Evolutionary conservation across 2,113 vertebrate species (phyloP).

Genomic region (Micronisus gabar): DNA sequence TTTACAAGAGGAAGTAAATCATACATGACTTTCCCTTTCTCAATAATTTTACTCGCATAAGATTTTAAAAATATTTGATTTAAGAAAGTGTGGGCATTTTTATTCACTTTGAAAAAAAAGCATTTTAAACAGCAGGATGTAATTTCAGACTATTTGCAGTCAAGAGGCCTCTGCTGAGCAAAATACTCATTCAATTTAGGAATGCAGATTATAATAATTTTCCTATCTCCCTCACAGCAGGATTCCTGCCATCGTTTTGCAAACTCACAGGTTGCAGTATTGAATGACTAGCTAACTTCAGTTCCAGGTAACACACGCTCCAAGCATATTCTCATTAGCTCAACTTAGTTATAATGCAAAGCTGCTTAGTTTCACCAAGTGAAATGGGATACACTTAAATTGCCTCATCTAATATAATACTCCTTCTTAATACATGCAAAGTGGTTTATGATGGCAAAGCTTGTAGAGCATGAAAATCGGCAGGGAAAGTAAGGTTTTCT

Average conservation of each 20-base stretch:
- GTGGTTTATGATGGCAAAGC: constrained; percentile 61
- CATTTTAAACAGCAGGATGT: constrained; percentile 68
- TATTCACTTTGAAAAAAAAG: not conserved
- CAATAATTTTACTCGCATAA: not conserved
- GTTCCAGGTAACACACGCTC: constrained; percentile 47
- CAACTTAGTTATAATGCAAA: constrained; percentile 63
- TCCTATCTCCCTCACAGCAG: constrained; percentile 70
- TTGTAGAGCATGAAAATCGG: constrained; percentile 52
- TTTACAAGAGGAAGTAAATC: not conserved
- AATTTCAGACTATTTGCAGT: constrained; percentile 73
- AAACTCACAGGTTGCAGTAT: constrained; percentile 50
- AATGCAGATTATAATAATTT: constrained; percentile 78
- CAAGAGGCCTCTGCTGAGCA: constrained; percentile 75
- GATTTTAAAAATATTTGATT: constrained; percentile 28
- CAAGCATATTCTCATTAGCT: constrained; percentile 48
- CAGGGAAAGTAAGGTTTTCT: constrained; percentile 28
- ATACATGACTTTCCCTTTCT: not conserved
- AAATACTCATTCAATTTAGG: constrained; percentile 72
- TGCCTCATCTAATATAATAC: constrained; percentile 54
- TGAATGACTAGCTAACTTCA: constrained; percentile 60
- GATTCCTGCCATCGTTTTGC: constrained; percentile 60
- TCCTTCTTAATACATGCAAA: constrained; percentile 63
- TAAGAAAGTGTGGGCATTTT: constrained; percentile 31
- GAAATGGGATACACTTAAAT: constrained; percentile 61
- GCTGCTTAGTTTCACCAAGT: constrained; percentile 51